A percentile compares a stretch with the other conserved stretches of the same genome.
Evolutionary conservation across 2,888 invertebrate genomes (phyloP).

Genomic region (Syritta pipiens): DNA sequence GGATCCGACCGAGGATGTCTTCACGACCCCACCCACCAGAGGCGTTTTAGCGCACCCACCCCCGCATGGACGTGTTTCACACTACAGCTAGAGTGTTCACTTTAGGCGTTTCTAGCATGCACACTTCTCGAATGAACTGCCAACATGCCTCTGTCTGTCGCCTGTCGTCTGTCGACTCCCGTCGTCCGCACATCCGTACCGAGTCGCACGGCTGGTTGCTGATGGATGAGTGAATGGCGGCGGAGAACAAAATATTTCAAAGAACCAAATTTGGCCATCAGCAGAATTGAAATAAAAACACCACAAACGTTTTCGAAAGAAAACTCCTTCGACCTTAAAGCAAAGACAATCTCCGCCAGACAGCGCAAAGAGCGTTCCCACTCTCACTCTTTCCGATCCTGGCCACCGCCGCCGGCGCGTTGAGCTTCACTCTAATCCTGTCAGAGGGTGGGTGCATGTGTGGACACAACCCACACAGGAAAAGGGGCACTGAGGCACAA

Average conservation of each 20-base stretch:
- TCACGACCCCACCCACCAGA: too few species aligned
- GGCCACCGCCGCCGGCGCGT: too few species aligned
- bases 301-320: slow-evolving; percentile 9
- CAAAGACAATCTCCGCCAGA: slow-evolving; percentile 26
- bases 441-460: neutral
- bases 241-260: slow-evolving; percentile 45
- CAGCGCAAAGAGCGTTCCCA: slow-evolving; percentile 42
- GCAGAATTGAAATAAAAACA: slow-evolving; percentile 55
- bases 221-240: slow-evolving; percentile 57
- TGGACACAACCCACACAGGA: neutral
- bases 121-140: slow-evolving; percentile 51
- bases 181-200: slow-evolving; percentile 26
- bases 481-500: neutral
- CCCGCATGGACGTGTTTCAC: slow-evolving; percentile 8
- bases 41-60: slow-evolving; percentile 44
- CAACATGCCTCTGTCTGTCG: slow-evolving; percentile 14
- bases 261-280: slow-evolving; percentile 49
- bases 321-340: slow-evolving; percentile 31
- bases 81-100: slow-evolving; percentile 32
- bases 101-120: slow-evolving; percentile 53
- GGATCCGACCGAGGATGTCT: slow-evolving; percentile 37
- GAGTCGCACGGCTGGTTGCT: slow-evolving; percentile 47
- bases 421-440: too few species aligned
- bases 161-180: slow-evolving; percentile 27
- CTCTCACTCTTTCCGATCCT: slow-evolving; percentile 4